phyloP scores from a whole-genome alignment of 2,888 invertebrate species.

The Acronicta aceris region DNA sequence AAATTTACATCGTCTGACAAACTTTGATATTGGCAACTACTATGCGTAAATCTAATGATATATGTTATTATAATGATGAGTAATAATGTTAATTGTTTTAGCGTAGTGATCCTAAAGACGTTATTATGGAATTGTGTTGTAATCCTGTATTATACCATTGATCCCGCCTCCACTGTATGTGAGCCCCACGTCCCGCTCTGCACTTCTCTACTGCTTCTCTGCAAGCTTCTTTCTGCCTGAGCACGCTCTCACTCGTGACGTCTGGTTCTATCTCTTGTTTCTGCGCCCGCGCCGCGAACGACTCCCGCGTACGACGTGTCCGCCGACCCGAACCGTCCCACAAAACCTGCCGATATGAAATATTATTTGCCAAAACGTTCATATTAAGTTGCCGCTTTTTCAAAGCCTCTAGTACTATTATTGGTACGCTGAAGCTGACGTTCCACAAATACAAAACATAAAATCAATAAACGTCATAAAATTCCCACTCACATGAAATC shows the following conservation, averaged over 20 bases:
- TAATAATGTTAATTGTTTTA: constrained; percentile 74
- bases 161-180: constrained; percentile 86
- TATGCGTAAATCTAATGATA: constrained; percentile 22
- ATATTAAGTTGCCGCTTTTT: constrained; percentile 86
- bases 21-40: constrained; percentile 55
- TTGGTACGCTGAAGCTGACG: constrained; percentile 74
- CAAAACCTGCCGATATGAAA: constrained; percentile 67
- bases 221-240: constrained; percentile 89
- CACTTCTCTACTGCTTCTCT: constrained; percentile 90
- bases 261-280: constrained; percentile 73
- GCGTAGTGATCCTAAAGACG: constrained; percentile 77
- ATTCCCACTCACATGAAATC: constrained; percentile 34
- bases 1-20: constrained; percentile 33
- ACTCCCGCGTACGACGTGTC: constrained; percentile 61
- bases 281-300: constrained; percentile 76
- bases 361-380: constrained; percentile 82
- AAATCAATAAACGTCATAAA: constrained; percentile 42
- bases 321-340: constrained; percentile 73
- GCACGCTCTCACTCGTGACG: constrained; percentile 86
- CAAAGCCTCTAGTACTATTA: constrained; percentile 75
- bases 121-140: constrained; percentile 82
- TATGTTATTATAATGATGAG: constrained; percentile 58
- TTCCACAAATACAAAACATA: constrained; percentile 39
- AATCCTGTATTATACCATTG: constrained; percentile 86
- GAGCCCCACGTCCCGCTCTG: constrained; percentile 88